Conservation (phyloP, 2,888 invertebrate genomes). For the Drosophila limbata region DNA sequence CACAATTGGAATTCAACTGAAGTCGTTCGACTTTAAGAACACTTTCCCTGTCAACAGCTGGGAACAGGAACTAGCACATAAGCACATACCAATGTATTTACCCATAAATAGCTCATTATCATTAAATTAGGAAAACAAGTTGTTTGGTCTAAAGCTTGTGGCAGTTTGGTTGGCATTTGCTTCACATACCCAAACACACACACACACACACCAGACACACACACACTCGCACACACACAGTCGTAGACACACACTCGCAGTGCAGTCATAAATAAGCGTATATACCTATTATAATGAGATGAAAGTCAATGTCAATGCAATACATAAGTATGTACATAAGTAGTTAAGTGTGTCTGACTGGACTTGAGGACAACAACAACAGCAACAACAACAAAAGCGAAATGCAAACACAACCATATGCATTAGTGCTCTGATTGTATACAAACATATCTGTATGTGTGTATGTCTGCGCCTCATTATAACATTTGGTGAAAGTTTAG, state of each 20-base stretch:
- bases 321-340: slow-evolving; percentile 35
- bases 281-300: slow-evolving; percentile 77
- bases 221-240: slow-evolving; percentile 14
- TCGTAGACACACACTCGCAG: slow-evolving; percentile 15
- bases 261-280: slow-evolving; percentile 73
- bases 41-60: slow-evolving; percentile 17
- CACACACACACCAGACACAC: slow-evolving; percentile 15
- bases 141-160: slow-evolving; percentile 64
- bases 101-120: slow-evolving; percentile 77
- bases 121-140: slow-evolving; percentile 77
- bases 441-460: slow-evolving; percentile 27
- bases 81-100: slow-evolving; percentile 45
- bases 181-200: slow-evolving; percentile 24
- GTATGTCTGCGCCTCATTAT: slow-evolving; percentile 35
- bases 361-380: slow-evolving; percentile 16
- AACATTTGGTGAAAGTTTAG: slow-evolving; percentile 56
- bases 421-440: slow-evolving; percentile 19
- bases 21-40: slow-evolving; percentile 19
- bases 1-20: not conserved
- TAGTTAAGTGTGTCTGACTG: slow-evolving; percentile 31
- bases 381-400: slow-evolving; percentile 17
- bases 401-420: slow-evolving; percentile 24
- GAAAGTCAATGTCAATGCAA: slow-evolving; percentile 79
- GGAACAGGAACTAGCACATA: slow-evolving; percentile 26
- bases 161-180: slow-evolving; percentile 51